A percentile compares a stretch with the other conserved stretches of the same genome.
Conservation (phyloP, 2,888 invertebrate species). For the Ctenicera cuprea region DNA sequence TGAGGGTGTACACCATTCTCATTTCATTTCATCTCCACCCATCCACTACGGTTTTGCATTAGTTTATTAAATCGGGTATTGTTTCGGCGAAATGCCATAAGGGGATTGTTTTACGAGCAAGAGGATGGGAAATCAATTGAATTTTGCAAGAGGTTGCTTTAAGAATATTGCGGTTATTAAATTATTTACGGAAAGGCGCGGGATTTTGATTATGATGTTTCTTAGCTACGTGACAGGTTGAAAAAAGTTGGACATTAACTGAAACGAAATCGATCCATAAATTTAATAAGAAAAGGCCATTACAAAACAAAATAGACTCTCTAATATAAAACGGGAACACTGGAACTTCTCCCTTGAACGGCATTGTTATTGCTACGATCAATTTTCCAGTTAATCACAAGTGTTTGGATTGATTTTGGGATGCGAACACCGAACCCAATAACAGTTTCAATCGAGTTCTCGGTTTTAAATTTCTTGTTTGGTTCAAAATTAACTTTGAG, state of each 20-base stretch:
- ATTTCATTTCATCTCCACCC: constrained; percentile 68
- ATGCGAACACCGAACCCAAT: constrained; percentile 57
- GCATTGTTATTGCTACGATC: constrained; percentile 57
- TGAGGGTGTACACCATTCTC: constrained; percentile 66
- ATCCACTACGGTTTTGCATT: constrained; percentile 68
- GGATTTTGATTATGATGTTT: background rate
- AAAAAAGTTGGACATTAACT: constrained; percentile 30
- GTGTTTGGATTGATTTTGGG: constrained; percentile 58
- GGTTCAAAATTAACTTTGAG: constrained; percentile 55
- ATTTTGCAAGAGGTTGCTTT: constrained; percentile 43
- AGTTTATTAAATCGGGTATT: constrained; percentile 69
- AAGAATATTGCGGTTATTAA: constrained; percentile 42
- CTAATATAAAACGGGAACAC: constrained; percentile 29
- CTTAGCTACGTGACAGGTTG: background rate
- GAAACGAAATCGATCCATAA: constrained; percentile 39
- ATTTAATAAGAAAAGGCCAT: constrained; percentile 46
- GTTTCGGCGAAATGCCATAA: constrained; percentile 65
- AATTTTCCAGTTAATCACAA: constrained; percentile 59
- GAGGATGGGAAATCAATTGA: constrained; percentile 57
- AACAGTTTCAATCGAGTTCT: constrained; percentile 57
- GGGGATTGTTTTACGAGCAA: constrained; percentile 60
- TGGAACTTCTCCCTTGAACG: constrained; percentile 51
- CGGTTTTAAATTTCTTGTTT: constrained; percentile 57
- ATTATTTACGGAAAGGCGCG: constrained; percentile 10
- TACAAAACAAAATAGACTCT: constrained; percentile 43